Base-by-base conservation (phyloP, 2,113 vertebrate genomes). In the Gasterosteus nipponicus region DNA sequence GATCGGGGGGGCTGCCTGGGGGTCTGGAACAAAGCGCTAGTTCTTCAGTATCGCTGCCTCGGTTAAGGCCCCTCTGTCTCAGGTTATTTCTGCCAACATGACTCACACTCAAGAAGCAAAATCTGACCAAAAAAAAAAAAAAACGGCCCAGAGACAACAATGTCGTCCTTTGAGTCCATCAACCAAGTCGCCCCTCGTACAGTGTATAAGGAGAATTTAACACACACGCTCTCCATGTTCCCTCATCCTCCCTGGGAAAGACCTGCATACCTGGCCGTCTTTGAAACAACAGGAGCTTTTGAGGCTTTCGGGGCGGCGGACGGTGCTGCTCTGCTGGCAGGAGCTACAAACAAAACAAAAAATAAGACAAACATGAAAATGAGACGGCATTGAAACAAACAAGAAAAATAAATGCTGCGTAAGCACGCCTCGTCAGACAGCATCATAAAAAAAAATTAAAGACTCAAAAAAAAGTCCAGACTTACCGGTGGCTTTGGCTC, bases 201-300 rank as follows among this genome's bases (percentile, higher is more conserved):
- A 59, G 60, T 77, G 78, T 78, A 19, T 57, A 15, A 39, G n/a
- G 63, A 39, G 29, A 42, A 72, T 56, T 60, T 33, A 33, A 33
- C 33, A 33, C 33, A 4, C 7, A 38, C 35, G 2, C 35, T 2
- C 6, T 53, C 33, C 7, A 19, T 53, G 41, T 53, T 22, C 42
- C 18, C 14, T 5, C 3, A 61, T 18, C 19, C 10, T 16, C 4
- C 26, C 7, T 10, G n/a, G 31, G 14, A 78, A 4, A 42, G 10
- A 18, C 1, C 66, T 29, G 4, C 82, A 75, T 89, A 95, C 94
- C 93, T 94, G 82, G 86, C 64, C 31, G 88, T 78, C 89, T 91
- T 95, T 72, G 89, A 60, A 68, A 59, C 35, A 68, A 6, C 44
- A 14, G 53, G 86, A 61, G 88, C 22, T 63, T 85, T 93, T 29